Evolutionary conservation across 2,888 invertebrate genomes (phyloP), one percentile per base, ranked within the genome.

Genomic region (Sthenelais limicola): DNA sequence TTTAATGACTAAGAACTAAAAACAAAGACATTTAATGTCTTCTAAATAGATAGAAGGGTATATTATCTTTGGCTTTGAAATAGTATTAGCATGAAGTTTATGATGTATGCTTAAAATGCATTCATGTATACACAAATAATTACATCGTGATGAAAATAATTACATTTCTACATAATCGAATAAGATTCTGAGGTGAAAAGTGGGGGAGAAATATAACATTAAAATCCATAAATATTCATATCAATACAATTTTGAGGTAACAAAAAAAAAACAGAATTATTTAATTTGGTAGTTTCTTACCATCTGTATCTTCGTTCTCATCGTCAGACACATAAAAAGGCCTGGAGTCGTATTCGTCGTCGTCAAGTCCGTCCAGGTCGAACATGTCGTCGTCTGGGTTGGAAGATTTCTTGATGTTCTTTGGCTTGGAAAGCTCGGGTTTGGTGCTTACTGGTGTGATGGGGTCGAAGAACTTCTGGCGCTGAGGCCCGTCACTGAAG

Each of bases 291-390:
- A 87, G n/a, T n/a, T n/a, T n/a, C 88, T 89, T 88, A 93, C 94
- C 92, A 88, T 94, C 94, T 56, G 92, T 92, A 86, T 93, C 93
- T 78, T 92, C 91, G 73, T 78, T 76, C 30, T 80, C 80, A 43
- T 93, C 92, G 78, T 81, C 85, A 4, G 85, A 85, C 15, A 80
- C 80, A 69, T 81, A 82, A 67, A 82, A 84, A 30, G 82, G 80
- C 28, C 77, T 77, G 30, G 77, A 77, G n/a, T 73, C 75, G 43
- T 78, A 81, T 47, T 89, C 89, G 80, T 92, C 92, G 88, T 91
- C 91, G 68, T 92, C 94, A n/a, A n/a, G n/a, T n/a, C n/a, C n/a
- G 28, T 71, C 71, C 43, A 71, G 47, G 33, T 58, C 71, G 21
- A 71, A 71, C 30, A 67, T 47, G 30, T 67, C 67, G 24, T 62